Evolutionary conservation across 2,797 vertebrate species (phyloP).

Genomic region (Neoniphon sammara): DNA sequence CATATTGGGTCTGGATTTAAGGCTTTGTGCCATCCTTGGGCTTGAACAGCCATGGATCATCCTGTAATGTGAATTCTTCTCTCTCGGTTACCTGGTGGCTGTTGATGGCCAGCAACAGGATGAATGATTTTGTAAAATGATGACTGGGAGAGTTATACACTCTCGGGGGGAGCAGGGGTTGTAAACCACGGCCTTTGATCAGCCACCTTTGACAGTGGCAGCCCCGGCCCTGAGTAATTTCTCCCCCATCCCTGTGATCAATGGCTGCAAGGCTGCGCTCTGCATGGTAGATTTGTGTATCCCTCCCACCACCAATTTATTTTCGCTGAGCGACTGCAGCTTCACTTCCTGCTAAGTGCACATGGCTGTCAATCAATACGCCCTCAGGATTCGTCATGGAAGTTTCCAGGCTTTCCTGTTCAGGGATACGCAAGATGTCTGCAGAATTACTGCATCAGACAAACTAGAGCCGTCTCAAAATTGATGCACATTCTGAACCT

Average conservation of each 20-base stretch:
- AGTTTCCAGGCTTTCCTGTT: slow-evolving; percentile 20
- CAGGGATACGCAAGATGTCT: slow-evolving; percentile 16
- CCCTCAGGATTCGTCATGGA: slow-evolving; percentile 30
- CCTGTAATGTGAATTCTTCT: slow-evolving; percentile 49
- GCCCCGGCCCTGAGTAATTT: slow-evolving; percentile 56
- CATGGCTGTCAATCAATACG: slow-evolving; percentile 48
- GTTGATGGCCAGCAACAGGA: slow-evolving; percentile 32
- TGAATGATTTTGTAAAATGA: slow-evolving; percentile 47
- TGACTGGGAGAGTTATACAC: slow-evolving; percentile 42
- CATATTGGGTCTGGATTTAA: slow-evolving; percentile 27
- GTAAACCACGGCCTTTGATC: slow-evolving; percentile 63
- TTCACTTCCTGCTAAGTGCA: slow-evolving; percentile 51
- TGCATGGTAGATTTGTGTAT: slow-evolving; percentile 50
- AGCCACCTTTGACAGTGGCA: slow-evolving; percentile 44
- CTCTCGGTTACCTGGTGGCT: slow-evolving; percentile 20
- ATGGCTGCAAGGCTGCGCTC: slow-evolving; percentile 43
- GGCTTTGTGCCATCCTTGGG: slow-evolving; percentile 12
- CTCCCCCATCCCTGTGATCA: slow-evolving; percentile 60
- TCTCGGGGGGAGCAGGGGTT: slow-evolving; percentile 15
- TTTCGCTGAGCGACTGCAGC: slow-evolving; percentile 49
- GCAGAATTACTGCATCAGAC: not conserved
- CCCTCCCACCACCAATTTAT: slow-evolving; percentile 46
- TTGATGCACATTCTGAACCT: not conserved
- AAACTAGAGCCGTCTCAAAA: not conserved
- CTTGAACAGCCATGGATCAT: slow-evolving; percentile 40